A percentile compares a stretch with the other conserved stretches of the same genome.
Evolutionary conservation across 2,797 vertebrate species (phyloP).

Genomic region (Alca torda): DNA sequence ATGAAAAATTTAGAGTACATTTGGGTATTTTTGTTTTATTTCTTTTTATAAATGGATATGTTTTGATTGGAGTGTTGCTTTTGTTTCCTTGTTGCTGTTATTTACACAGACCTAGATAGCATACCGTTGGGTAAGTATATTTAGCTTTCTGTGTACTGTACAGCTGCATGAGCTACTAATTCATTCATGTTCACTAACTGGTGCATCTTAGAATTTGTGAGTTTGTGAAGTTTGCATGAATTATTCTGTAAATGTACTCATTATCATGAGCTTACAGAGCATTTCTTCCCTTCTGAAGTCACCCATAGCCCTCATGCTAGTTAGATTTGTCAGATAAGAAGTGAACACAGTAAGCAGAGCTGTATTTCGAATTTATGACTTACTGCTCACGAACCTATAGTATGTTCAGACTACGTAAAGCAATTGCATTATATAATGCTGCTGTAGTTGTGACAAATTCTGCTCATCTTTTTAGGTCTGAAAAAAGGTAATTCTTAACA

Average conservation of each 20-base stretch:
- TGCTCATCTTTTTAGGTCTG: background rate
- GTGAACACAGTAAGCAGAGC: conserved; percentile 28
- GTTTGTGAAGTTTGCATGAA: conserved; percentile 76
- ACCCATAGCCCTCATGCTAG: background rate
- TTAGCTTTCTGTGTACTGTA: conserved; percentile 80
- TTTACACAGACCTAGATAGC: conserved; percentile 98
- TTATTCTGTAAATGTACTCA: conserved; percentile 53
- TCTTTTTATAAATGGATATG: conserved; percentile 78
- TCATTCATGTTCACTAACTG: conserved; percentile 80
- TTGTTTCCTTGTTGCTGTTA: conserved; percentile 89
- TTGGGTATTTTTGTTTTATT: conserved; percentile 64
- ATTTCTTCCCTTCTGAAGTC: background rate
- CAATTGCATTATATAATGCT: background rate
- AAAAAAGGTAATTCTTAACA: background rate
- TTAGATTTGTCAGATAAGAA: background rate
- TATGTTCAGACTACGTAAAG: background rate
- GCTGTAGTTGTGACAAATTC: background rate
- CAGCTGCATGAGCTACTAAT: conserved; percentile 84
- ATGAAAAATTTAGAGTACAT: conserved; percentile 46
- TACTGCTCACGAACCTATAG: background rate
- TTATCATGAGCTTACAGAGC: conserved; percentile 37
- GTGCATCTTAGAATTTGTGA: conserved; percentile 67
- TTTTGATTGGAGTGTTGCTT: conserved; percentile 93
- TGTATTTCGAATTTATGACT: background rate
- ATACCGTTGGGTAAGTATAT: conserved; percentile 91